Evolutionary conservation across 2,888 invertebrate species (phyloP).

Genomic region (Pherbina coryleti): DNA sequence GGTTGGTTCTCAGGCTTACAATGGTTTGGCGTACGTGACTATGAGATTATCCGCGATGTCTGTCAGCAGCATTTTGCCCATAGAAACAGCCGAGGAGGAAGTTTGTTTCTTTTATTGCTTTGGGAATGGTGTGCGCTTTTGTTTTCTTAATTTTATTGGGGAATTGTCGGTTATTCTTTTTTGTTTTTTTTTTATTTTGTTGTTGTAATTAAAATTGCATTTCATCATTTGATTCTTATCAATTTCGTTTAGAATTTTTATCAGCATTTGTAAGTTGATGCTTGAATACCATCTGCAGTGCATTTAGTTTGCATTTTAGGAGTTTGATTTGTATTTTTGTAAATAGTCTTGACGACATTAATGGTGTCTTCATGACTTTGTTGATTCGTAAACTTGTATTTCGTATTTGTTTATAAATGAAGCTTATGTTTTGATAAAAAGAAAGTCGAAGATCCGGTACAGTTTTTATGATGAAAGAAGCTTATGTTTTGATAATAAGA

Average conservation of each 20-base stretch:
- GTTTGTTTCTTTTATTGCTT: conserved; percentile 33
- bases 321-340: too few relatives aligned
- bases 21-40: conserved; percentile 67
- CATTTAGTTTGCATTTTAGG: neutral
- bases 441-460: too few relatives aligned
- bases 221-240: neutral
- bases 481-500: too few relatives aligned
- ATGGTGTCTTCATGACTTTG: too few relatives aligned
- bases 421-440: too few relatives aligned
- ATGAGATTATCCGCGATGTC: conserved; percentile 61
- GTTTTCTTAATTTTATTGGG: neutral
- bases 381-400: too few relatives aligned
- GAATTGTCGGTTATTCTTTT: conserved; percentile 10
- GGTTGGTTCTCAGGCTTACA: conserved; percentile 43
- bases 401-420: too few relatives aligned
- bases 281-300: neutral
- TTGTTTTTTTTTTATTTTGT: conserved; percentile 31
- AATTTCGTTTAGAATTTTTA: neutral
- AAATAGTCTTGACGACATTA: too few relatives aligned
- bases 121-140: neutral
- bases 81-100: conserved; percentile 38
- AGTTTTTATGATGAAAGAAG: too few relatives aligned
- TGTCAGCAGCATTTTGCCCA: conserved; percentile 54
- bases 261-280: neutral
- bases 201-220: neutral